phyloP scores from a whole-genome alignment of 2,113 vertebrate genomes.

The Solea senegalensis region DNA sequence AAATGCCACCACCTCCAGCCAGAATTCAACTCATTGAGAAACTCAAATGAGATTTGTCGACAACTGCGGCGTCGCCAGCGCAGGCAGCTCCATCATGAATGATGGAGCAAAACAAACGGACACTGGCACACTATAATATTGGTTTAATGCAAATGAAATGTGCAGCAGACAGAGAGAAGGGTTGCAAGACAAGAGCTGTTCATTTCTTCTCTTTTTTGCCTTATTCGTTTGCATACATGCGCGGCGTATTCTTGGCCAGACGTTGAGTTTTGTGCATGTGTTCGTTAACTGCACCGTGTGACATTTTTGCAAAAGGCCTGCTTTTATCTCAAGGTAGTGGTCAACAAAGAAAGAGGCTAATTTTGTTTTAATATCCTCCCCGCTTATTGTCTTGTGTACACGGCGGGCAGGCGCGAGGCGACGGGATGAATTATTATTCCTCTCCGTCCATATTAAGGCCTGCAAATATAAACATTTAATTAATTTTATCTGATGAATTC shows the following conservation, averaged over 20 bases:
- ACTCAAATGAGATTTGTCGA: conserved; percentile 2
- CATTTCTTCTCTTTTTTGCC: conserved; percentile 18
- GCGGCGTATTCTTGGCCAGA: not conserved
- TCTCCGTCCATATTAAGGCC: conserved; percentile 38
- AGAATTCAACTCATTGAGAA: conserved; percentile 18
- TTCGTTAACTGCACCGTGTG: not conserved
- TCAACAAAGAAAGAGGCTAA: conserved; percentile 44
- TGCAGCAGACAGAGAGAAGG: conserved; percentile 24
- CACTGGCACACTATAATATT: conserved; percentile 1
- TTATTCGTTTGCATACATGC: conserved; percentile 10
- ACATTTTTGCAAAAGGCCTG: not conserved
- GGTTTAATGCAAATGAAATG: conserved; percentile 22
- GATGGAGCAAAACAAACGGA: no score
- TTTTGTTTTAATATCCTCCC: conserved; percentile 55
- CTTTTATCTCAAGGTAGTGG: conserved; percentile 49
- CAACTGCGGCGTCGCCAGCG: not conserved
- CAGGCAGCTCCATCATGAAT: not conserved
- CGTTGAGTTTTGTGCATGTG: conserved; percentile 14
- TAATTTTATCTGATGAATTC: conserved; percentile 54
- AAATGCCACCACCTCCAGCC: conserved; percentile 40
- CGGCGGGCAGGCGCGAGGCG: conserved; percentile 16
- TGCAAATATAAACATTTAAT: conserved; percentile 58
- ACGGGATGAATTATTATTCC: conserved; percentile 49
- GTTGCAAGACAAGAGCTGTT: not conserved
- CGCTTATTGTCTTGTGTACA: conserved; percentile 55